Percentiles rank a stretch among this genome's conserved stretches.
phyloP scores from a whole-genome alignment of 2,888 invertebrate species.

The Tiliacea citrago region DNA sequence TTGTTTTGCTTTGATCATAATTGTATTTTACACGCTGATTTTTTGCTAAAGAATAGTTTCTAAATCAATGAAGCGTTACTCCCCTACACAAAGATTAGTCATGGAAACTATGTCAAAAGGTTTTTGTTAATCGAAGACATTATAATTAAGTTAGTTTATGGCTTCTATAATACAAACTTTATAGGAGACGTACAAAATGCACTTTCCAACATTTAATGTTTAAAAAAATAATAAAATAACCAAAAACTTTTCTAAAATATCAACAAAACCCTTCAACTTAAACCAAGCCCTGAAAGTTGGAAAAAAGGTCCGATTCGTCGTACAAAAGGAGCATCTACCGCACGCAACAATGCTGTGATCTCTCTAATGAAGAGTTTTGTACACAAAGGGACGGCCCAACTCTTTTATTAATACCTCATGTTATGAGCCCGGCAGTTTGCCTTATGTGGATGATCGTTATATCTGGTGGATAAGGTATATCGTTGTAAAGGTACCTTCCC shows the following conservation, averaged over 20 bases:
- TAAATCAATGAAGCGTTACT: neutral
- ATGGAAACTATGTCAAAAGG: constrained; percentile 8
- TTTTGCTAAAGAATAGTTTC: neutral
- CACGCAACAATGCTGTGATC: constrained; percentile 87
- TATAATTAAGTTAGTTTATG: neutral
- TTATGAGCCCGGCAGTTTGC: constrained; percentile 69
- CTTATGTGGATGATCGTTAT: constrained; percentile 53
- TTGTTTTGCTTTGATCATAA: neutral
- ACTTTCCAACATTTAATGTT: neutral
- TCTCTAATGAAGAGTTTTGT: constrained; percentile 89
- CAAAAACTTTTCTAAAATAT: constrained; percentile 53
- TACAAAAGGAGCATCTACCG: constrained; percentile 78
- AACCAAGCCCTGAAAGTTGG: constrained; percentile 66
- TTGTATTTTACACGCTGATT: neutral
- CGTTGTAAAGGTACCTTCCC: constrained; percentile 15
- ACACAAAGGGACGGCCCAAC: constrained; percentile 85
- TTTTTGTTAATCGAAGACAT: neutral
- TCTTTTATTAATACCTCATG: constrained; percentile 85
- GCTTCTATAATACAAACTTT: neutral
- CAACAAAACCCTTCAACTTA: constrained; percentile 63
- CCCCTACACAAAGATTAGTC: neutral
- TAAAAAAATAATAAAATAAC: constrained; percentile 1
- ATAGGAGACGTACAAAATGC: neutral
- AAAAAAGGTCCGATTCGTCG: constrained; percentile 77
- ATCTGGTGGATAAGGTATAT: constrained; percentile 46